A percentile compares a stretch with the other conserved stretches of the same genome.
Evolutionary conservation across 1,140 invertebrate species (phyloP).

Genomic region (Habropoda laboriosa): DNA sequence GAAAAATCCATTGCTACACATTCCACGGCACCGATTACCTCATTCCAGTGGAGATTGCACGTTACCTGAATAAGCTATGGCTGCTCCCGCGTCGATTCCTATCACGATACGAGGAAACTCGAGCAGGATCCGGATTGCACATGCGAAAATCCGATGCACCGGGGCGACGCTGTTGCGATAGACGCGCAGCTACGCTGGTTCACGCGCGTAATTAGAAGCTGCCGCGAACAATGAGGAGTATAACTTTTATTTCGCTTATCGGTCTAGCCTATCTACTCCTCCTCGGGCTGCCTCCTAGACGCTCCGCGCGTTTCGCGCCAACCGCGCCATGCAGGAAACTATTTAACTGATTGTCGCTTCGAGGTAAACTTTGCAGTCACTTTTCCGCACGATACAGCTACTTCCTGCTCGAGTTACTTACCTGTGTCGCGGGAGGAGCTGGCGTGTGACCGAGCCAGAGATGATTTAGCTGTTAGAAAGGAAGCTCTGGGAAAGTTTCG

Average conservation of each 20-base stretch:
- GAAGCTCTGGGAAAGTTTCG: slow-evolving; percentile 5
- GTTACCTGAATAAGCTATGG: slow-evolving; percentile 33
- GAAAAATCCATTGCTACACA: slow-evolving; percentile 14
- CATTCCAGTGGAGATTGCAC: slow-evolving; percentile 36
- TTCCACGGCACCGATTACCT: slow-evolving; percentile 26
- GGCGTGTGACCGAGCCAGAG: slow-evolving; percentile 38
- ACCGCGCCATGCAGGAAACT: slow-evolving; percentile 63
- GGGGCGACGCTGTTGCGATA: slow-evolving; percentile 43
- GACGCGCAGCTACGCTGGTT: slow-evolving; percentile 50
- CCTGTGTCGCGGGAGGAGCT: slow-evolving; percentile 50
- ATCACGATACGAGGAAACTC: slow-evolving; percentile 50
- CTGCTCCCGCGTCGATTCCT: slow-evolving; percentile 38
- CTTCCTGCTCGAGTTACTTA: slow-evolving; percentile 61
- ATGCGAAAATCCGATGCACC: slow-evolving; percentile 46
- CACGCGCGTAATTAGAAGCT: slow-evolving; percentile 78
- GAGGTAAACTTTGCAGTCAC: slow-evolving; percentile 67
- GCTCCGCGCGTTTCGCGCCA: slow-evolving; percentile 46
- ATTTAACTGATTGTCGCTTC: slow-evolving; percentile 71
- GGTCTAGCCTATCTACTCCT: slow-evolving; percentile 68
- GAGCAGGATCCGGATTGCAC: slow-evolving; percentile 47
- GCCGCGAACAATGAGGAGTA: slow-evolving; percentile 77
- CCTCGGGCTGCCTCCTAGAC: slow-evolving; percentile 39
- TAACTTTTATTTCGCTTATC: slow-evolving; percentile 81
- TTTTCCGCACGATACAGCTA: slow-evolving; percentile 63
- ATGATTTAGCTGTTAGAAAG: slow-evolving; percentile 30